Conservation (phyloP, 2,113 vertebrate genomes). For the Neopipo cinnamomea region DNA sequence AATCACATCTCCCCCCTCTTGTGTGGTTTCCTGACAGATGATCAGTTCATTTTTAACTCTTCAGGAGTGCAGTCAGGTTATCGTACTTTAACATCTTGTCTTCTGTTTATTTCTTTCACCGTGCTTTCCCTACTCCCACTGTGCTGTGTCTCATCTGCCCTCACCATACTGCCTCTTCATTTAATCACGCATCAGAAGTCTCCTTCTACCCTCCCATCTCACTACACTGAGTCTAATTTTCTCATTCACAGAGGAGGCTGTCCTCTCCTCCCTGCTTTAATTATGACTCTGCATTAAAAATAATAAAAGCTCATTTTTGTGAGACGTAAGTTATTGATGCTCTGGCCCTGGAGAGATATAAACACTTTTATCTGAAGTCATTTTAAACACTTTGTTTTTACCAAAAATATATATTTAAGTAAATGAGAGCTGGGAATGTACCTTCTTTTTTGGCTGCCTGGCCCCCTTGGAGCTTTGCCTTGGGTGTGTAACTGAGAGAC, state of each 20-base stretch:
- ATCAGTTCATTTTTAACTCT: conserved; percentile 56
- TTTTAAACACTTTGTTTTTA: conserved; percentile 26
- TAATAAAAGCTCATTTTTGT: conserved; percentile 39
- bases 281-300: conserved; percentile 51
- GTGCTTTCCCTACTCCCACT: conserved; percentile 37
- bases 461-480: conserved; percentile 56
- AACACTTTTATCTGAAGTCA: not conserved
- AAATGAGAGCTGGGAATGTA: conserved; percentile 16
- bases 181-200: conserved; percentile 55
- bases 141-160: conserved; percentile 47
- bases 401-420: conserved; percentile 29
- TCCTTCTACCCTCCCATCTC: conserved; percentile 53
- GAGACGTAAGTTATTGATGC: conserved; percentile 14
- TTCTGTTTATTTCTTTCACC: conserved; percentile 54
- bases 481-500: conserved; percentile 61
- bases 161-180: conserved; percentile 54
- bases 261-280: conserved; percentile 61
- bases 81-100: conserved; percentile 43
- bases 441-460: conserved; percentile 29
- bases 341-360: conserved; percentile 39
- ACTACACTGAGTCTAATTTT: conserved; percentile 54
- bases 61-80: conserved; percentile 26
- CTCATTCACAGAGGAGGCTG: conserved; percentile 63
- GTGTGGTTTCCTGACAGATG: not conserved
- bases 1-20: not conserved